Conservation (phyloP, 2,888 invertebrate genomes). For the Pandemis cinnamomeana region DNA sequence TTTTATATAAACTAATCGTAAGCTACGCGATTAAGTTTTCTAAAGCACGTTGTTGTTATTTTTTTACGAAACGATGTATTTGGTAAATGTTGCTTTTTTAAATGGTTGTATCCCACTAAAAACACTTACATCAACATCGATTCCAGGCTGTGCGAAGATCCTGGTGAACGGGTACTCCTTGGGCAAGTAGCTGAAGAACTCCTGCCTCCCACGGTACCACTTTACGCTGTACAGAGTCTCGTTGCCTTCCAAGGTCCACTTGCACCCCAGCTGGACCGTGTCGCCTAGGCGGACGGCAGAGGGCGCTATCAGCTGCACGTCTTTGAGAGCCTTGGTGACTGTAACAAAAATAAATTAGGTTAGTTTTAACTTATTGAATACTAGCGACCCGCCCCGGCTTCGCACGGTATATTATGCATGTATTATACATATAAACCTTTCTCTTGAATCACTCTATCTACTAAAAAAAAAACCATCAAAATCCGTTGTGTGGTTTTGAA, state of each 20-base stretch:
- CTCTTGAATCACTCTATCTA: no score
- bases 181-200: conserved; percentile 92
- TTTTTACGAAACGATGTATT: no score
- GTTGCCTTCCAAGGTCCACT: conserved; percentile 88
- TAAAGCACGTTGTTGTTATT: no score
- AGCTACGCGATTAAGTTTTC: no score
- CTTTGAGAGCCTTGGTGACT: conserved; percentile 85
- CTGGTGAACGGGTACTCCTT: conserved; percentile 90
- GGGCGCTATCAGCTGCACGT: conserved; percentile 89
- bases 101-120: not conserved
- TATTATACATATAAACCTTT: no score
- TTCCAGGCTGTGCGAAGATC: conserved; percentile 88
- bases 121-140: conserved; percentile 89
- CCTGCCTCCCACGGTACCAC: conserved; percentile 91
- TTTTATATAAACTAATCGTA: no score
- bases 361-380: not conserved
- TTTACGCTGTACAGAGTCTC: conserved; percentile 91
- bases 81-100: no score
- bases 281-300: conserved; percentile 89
- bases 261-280: conserved; percentile 89
- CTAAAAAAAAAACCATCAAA: no score
- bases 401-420: no score
- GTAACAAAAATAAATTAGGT: conserved; percentile 58
- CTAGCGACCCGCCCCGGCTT: no score
- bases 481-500: no score